Base-by-base conservation (phyloP, 2,797 vertebrate species). In the Rhyacichthys aspro region DNA sequence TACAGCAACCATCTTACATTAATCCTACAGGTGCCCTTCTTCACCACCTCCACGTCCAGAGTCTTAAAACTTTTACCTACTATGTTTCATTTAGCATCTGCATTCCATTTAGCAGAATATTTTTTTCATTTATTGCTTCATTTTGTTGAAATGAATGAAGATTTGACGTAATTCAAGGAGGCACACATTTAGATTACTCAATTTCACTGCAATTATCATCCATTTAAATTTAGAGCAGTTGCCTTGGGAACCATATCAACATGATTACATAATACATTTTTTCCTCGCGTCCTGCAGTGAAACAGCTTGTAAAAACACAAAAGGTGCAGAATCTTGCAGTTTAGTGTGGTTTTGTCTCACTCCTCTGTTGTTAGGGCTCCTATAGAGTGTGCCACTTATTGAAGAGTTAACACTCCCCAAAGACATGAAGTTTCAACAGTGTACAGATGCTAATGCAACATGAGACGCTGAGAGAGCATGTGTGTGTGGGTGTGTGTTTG, bases 391-490 rank as follows among this genome's bases (percentile, higher is more conserved):
- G 54, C 19, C 46, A 59, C 52, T 71, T 66, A 55, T 9, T 67
- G 55, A 32, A 8, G 34, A 34, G 17, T 23, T 39, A n/a, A 14
- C 1, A 36, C 15, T 71, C 62, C 53, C 61, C 9, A 47, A 38
- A 57, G 61, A 64, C 55, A 36, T 16, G 7, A 58, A 55, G 33
- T 32, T 67, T 38, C 8, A 57, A 18, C 55, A 49, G 19, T 33
- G 19, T 45, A 55, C 63, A 74, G 70, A 54, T 63, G 61, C 9
- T 52, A n/a, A n/a, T n/a, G 8, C 50, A 52, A 64, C 52, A 60
- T 9, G 11, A 62, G 50, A 49, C 44, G 34, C 8, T 17, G 37
- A 55, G 48, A 60, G 58, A 62, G 32, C 36, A 11, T 45, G 53
- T 59, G 57, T 48, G 19, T 56, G 19, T 50, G 34, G 53, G 41